These are phyloP conservation scores for Tachycineta bicolor DNA, from an alignment of 2,113 vertebrate genomes.

Conservation along the genomic window DNA sequence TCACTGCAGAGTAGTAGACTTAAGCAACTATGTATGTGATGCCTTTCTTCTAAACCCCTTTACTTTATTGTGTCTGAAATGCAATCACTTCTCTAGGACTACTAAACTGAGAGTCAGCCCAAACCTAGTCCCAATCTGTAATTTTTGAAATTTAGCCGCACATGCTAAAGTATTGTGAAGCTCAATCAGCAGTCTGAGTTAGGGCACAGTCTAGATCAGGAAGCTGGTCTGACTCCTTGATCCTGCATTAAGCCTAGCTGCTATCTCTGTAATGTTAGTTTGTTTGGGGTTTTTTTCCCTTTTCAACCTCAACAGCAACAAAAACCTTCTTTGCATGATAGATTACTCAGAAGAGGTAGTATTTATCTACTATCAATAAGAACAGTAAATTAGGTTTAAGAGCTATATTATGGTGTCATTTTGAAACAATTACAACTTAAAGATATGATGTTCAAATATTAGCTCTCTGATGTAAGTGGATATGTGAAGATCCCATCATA, in stretches of 20 bases:
- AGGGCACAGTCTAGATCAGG: background rate
- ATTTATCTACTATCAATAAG: background rate
- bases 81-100: background rate
- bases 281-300: background rate
- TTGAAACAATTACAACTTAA: background rate
- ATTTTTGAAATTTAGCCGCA: background rate
- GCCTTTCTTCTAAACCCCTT: background rate
- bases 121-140: background rate
- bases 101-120: background rate
- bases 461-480: background rate
- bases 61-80: background rate
- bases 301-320: background rate
- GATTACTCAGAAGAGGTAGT: background rate
- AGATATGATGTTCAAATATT: background rate
- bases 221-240: background rate
- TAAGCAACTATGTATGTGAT: background rate
- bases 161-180: background rate
- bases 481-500: background rate
- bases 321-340: background rate
- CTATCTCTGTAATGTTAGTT: background rate
- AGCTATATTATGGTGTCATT: background rate
- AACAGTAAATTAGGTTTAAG: background rate
- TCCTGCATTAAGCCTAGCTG: background rate
- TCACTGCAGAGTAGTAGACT: background rate
- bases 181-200: background rate